phyloP scores from a whole-genome alignment of 2,797 vertebrate genomes.

The Mormyrus proboscirostris region DNA sequence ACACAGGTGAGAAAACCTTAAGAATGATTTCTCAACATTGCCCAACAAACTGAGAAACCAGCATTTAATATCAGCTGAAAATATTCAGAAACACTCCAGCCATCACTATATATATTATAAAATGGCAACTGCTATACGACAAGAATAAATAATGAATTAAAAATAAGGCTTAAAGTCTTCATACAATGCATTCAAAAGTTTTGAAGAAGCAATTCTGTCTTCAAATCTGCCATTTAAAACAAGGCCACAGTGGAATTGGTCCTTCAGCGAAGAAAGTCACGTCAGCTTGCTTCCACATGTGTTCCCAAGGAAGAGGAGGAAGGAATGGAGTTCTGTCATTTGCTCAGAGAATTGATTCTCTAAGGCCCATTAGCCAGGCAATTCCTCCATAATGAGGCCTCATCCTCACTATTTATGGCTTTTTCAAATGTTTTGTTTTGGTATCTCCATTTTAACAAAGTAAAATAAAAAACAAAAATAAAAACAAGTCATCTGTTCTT shows the following conservation, averaged over 20 bases:
- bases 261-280: conserved; percentile 41
- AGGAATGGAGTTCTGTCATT: conserved; percentile 50
- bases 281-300: conserved; percentile 35
- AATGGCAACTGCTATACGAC: conserved; percentile 47
- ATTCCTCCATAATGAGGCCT: conserved; percentile 53
- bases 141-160: conserved; percentile 61
- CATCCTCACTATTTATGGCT: conserved; percentile 58
- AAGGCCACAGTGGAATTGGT: conserved; percentile 54
- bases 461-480: conserved; percentile 31
- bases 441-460: conserved; percentile 47
- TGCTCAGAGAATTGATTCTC: conserved; percentile 35
- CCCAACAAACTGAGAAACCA: conserved; percentile 38
- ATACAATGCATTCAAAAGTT: conserved; percentile 36
- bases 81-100: conserved; percentile 50
- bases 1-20: conserved; percentile 32
- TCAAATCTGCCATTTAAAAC: conserved; percentile 11
- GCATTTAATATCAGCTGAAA: conserved; percentile 42
- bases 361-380: conserved; percentile 42
- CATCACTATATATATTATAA: conserved; percentile 35
- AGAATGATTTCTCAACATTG: conserved; percentile 38
- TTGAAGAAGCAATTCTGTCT: conserved; percentile 40
- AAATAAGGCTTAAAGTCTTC: conserved; percentile 66
- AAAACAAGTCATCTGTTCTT: conserved; percentile 32
- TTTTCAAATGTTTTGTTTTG: conserved; percentile 59
- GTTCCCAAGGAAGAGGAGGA: conserved; percentile 38